These are phyloP conservation scores for Lasioglossum leucozonium DNA, from an alignment of 2,888 invertebrate genomes.

Conservation along the genomic window DNA sequence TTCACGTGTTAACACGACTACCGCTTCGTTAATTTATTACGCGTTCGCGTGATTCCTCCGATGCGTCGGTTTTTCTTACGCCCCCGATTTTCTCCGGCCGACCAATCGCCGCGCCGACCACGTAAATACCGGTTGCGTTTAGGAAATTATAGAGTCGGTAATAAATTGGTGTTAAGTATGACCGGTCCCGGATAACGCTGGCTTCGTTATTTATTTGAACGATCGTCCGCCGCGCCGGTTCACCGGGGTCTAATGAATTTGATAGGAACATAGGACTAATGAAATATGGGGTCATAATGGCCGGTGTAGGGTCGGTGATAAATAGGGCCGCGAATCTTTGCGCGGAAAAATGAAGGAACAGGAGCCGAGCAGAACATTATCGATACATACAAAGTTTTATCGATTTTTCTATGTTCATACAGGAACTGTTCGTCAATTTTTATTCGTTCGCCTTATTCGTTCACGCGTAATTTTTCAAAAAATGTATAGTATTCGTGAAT, in stretches of 20 bases:
- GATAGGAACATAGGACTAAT: not conserved
- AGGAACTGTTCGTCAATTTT: not conserved
- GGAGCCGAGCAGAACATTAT: not conserved
- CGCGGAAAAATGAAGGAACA: not conserved
- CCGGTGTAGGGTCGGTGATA: not conserved
- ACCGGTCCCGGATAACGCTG: not conserved
- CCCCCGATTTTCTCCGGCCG: not conserved
- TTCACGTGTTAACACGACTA: conserved; percentile 37
- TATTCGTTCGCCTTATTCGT: not conserved
- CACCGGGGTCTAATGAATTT: not conserved
- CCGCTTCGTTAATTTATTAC: conserved; percentile 30
- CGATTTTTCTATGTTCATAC: not conserved
- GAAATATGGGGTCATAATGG: not conserved
- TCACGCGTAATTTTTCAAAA: not conserved
- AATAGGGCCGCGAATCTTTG: not conserved
- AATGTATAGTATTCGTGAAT: not conserved
- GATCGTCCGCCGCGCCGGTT: not conserved
- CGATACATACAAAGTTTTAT: not conserved
- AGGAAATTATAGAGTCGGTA: not conserved
- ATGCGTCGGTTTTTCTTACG: conserved; percentile 23
- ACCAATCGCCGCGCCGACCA: not conserved
- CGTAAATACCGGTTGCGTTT: conserved; percentile 5
- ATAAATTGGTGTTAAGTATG: conserved; percentile 5
- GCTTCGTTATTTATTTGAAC: conserved; percentile 2
- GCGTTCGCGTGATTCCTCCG: conserved; percentile 33